phyloP scores from a whole-genome alignment of 2,888 invertebrate species.

The Rhingia campestris region DNA sequence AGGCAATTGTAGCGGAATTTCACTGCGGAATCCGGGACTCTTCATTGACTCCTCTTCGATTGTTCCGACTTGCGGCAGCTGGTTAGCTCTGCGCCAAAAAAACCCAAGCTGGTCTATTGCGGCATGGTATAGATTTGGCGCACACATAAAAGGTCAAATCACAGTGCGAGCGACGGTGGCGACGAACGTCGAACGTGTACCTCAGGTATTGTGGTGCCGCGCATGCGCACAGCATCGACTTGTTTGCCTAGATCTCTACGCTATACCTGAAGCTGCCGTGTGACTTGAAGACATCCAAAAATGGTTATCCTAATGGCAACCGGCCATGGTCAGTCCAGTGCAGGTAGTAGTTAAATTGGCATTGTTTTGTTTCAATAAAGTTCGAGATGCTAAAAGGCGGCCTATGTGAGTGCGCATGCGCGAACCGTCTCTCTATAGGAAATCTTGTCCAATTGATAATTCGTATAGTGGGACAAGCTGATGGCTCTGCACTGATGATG shows the following conservation, averaged over 20 bases:
- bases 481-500: constrained; percentile 46
- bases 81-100: constrained; percentile 54
- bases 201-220: constrained; percentile 18
- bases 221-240: constrained; percentile 15
- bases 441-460: constrained; percentile 63
- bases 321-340: constrained; percentile 49
- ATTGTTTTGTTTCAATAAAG: constrained; percentile 71
- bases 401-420: constrained; percentile 1
- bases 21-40: constrained; percentile 56
- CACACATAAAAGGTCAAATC: constrained; percentile 74
- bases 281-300: constrained; percentile 61
- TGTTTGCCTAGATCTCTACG: constrained; percentile 58
- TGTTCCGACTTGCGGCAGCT: constrained; percentile 46
- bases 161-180: constrained; percentile 26
- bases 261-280: constrained; percentile 16
- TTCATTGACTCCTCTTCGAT: constrained; percentile 61
- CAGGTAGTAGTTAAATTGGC: constrained; percentile 73
- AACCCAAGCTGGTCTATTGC: constrained; percentile 34
- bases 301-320: constrained; percentile 68
- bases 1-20: constrained; percentile 67
- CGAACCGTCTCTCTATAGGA: constrained; percentile 16
- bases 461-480: constrained; percentile 57
- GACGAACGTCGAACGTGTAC: constrained; percentile 7
- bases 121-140: constrained; percentile 53
- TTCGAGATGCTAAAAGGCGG: constrained; percentile 64